phyloP scores from a whole-genome alignment of 2,797 vertebrate genomes.

The Oryzias dopingdopingensis region DNA sequence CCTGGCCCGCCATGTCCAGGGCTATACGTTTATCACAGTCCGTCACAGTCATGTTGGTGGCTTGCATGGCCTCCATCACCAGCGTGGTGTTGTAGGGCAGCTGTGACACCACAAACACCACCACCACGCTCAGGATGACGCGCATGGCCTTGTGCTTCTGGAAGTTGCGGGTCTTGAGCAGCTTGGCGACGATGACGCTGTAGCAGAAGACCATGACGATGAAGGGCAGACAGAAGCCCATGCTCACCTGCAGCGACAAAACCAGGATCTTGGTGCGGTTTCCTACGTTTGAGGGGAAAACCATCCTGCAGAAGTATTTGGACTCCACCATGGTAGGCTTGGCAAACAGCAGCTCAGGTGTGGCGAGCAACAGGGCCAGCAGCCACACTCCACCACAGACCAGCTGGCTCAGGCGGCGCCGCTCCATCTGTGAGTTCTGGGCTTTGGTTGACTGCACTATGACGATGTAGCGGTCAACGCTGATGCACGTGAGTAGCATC shows the following conservation, averaged over 20 bases:
- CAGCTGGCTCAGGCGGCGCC: slow-evolving; percentile 73
- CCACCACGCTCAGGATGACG: slow-evolving; percentile 81
- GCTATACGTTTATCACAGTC: slow-evolving; percentile 58
- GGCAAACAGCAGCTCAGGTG: slow-evolving; percentile 81
- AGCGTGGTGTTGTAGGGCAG: slow-evolving; percentile 83
- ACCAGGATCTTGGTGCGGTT: slow-evolving; percentile 68
- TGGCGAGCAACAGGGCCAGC: slow-evolving; percentile 69
- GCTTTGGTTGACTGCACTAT: slow-evolving; percentile 79
- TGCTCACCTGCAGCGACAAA: slow-evolving; percentile 78
- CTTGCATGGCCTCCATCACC: slow-evolving; percentile 73
- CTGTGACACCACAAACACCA: slow-evolving; percentile 82
- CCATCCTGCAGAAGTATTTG: slow-evolving; percentile 70
- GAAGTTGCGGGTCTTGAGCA: slow-evolving; percentile 81
- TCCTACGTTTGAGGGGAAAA: slow-evolving; percentile 59
- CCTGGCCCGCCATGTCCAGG: slow-evolving; percentile 72
- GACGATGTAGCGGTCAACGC: slow-evolving; percentile 85
- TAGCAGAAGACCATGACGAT: slow-evolving; percentile 86
- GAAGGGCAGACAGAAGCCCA: slow-evolving; percentile 87
- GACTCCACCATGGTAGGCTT: not conserved
- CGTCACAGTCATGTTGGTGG: slow-evolving; percentile 49
- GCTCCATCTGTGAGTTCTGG: slow-evolving; percentile 67
- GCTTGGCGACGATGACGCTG: slow-evolving; percentile 76
- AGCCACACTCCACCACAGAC: slow-evolving; percentile 81
- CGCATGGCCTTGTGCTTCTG: slow-evolving; percentile 86
- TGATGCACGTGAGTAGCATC: slow-evolving; percentile 87